Evolutionary conservation across 1,140 invertebrate species (phyloP), one percentile per base, ranked within the genome.

Genomic region (Lepidurus packardi): DNA sequence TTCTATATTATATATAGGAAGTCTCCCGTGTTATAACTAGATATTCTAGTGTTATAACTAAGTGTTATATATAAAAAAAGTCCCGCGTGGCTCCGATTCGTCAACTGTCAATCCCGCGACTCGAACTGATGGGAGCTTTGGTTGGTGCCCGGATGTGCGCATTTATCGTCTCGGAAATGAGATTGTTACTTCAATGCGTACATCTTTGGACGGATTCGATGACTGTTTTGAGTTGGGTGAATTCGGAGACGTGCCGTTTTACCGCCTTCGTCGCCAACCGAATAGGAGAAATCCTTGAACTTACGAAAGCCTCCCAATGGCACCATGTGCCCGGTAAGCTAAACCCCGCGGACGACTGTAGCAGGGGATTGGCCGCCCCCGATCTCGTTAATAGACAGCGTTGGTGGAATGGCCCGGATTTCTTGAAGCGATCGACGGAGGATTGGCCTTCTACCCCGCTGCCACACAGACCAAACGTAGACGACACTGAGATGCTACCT

Each of bases 41-140:
- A n/a, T n/a, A n/a, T n/a, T n/a, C n/a, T n/a, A n/a, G n/a, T n/a
- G n/a, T n/a, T n/a, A n/a, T n/a, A n/a, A n/a, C n/a, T n/a, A n/a
- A n/a, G n/a, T n/a, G n/a, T n/a, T n/a, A n/a, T n/a, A n/a, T n/a
- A n/a, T n/a, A n/a, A n/a, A n/a, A n/a, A n/a, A 85, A 87, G 80
- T 73, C 82, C 9, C 81, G 84, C 77, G 85, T 87, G 7, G 83
- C 86, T 65, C 86, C 86, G 43, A 75, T 86, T 2, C 86, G 87
- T 81, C 78, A 76, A 16, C 75, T 83, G 21, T 84, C 85, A 21
- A 82, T 89, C 42, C 87, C 88, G 8, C 75, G 85, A 79, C 81
- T 88, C 25, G 88, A 89, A 81, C 80, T 88, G 21, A 83, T 81
- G 76, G 86, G 83, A 9, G 86, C 87, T 8, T 73, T 83, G 1